These are phyloP conservation scores for Tylochromis polylepis DNA, from an alignment of 2,113 vertebrate genomes.

Conservation along the genomic window DNA sequence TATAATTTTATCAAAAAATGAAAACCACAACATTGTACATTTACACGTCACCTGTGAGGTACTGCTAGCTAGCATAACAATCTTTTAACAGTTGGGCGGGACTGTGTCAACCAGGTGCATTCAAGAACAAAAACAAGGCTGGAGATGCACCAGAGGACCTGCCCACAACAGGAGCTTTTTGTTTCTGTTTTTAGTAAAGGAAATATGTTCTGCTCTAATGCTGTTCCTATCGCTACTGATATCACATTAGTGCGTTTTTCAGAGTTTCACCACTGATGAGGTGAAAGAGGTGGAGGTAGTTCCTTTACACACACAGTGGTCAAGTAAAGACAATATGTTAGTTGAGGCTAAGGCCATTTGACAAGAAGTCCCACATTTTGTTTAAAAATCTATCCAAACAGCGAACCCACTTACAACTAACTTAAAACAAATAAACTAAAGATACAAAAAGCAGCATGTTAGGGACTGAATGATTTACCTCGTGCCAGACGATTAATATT, in stretches of 20 bases:
- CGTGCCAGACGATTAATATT: background rate
- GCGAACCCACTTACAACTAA: background rate
- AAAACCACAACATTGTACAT: background rate
- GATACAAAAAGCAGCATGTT: background rate
- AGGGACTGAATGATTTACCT: background rate
- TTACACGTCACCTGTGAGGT: background rate
- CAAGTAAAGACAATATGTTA: background rate
- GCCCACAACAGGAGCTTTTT: background rate
- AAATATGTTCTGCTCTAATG: background rate
- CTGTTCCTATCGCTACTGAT: background rate
- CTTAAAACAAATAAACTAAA: background rate
- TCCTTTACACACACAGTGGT: background rate
- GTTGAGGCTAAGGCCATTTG: background rate
- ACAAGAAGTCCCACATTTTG: background rate
- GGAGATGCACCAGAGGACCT: background rate
- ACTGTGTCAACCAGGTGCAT: background rate
- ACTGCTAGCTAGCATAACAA: background rate
- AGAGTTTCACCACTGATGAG: background rate
- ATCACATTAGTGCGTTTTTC: background rate
- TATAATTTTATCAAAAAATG: background rate
- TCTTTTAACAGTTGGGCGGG: no score
- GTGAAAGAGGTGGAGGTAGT: background rate
- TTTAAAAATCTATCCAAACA: background rate
- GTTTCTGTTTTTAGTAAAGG: background rate
- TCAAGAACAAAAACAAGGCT: background rate